Conservation (phyloP, 2,888 invertebrate genomes). For the Julus scanicus region DNA sequence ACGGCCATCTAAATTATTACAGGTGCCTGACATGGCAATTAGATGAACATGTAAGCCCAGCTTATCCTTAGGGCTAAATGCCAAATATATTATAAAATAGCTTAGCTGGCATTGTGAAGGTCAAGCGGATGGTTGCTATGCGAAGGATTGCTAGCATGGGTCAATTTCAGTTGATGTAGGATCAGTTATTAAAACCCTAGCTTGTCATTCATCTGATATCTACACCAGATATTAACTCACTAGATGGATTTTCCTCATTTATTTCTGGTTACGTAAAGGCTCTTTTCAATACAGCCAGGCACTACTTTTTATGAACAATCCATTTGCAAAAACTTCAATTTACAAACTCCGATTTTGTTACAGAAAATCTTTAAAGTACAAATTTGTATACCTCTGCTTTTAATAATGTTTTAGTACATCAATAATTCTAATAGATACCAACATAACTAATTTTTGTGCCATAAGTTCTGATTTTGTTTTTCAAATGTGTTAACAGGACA, state of each 20-base stretch:
- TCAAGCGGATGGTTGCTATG: conserved; percentile 14
- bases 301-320: no score
- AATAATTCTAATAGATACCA: no score
- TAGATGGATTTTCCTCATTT: no score
- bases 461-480: no score
- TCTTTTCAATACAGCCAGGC: neutral
- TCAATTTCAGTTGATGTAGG: neutral
- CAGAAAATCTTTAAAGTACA: no score
- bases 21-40: neutral
- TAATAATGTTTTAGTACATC: no score
- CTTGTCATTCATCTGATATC: neutral
- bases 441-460: no score
- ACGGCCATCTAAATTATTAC: neutral
- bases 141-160: neutral
- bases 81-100: neutral
- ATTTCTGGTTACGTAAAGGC: no score
- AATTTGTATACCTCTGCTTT: no score
- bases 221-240: neutral
- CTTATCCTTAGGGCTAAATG: neutral
- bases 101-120: neutral
- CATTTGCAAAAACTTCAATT: no score
- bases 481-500: no score
- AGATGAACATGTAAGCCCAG: neutral
- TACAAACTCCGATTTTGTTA: no score
- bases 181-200: neutral